Percentiles rank a stretch among this genome's conserved stretches.
phyloP scores from a whole-genome alignment of 1,140 invertebrate genomes.

The Papilio xuthus region DNA sequence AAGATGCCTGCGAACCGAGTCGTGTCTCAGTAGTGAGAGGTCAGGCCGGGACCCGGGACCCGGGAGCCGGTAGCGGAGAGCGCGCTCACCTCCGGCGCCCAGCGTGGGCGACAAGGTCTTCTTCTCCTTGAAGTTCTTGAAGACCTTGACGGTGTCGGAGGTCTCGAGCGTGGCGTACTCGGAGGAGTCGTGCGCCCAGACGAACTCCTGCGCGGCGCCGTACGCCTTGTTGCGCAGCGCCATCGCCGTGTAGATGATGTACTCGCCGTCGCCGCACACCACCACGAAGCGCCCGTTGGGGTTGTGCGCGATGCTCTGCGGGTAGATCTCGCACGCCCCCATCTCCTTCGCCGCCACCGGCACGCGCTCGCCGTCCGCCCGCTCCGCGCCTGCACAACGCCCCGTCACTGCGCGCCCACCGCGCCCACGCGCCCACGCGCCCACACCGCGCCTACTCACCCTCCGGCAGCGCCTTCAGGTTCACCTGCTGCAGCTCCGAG shows the following conservation, averaged over 20 bases:
- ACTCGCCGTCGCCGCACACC: conserved; percentile 99
- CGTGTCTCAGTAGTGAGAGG: no score
- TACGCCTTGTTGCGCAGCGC: conserved; percentile 99
- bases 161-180: conserved; percentile 97
- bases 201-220: conserved; percentile 98
- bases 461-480: conserved; percentile 92
- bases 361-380: conserved; percentile 96
- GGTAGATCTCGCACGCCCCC: conserved; percentile 99
- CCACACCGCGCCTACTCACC: conserved; percentile 85
- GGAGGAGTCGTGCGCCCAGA: conserved; percentile 98
- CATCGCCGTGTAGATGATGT: conserved; percentile 99
- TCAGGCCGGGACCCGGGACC: no score
- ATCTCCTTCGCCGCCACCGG: conserved; percentile 98
- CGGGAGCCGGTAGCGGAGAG: background rate
- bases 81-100: conserved; percentile 91
- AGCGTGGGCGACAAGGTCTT: conserved; percentile 98
- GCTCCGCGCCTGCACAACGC: conserved; percentile 81
- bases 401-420: background rate
- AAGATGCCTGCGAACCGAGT: conserved; percentile 88
- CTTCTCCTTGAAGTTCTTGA: conserved; percentile 99
- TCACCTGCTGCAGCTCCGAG: conserved; percentile 99
- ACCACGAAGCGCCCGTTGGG: conserved; percentile 99
- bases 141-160: conserved; percentile 94
- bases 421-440: conserved; percentile 92
- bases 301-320: conserved; percentile 99